phyloP scores from a whole-genome alignment of 1,140 invertebrate genomes.

The Leguminivora glycinivorella region DNA sequence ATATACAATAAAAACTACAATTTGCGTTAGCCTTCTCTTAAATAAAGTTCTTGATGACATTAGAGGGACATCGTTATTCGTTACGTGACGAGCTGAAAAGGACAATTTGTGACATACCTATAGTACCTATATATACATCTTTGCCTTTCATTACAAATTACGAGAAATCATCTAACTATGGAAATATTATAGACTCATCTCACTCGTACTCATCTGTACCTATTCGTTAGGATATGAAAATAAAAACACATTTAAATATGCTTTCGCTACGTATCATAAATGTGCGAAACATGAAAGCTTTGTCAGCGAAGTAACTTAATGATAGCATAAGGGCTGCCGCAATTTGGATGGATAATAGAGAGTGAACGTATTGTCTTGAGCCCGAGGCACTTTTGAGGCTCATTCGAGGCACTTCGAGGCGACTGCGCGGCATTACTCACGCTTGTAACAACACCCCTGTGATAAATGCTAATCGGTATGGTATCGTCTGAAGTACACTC shows the following conservation, averaged over 20 bases:
- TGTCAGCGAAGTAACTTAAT: constrained; percentile 44
- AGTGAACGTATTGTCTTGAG: constrained; percentile 43
- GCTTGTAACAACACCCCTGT: not conserved
- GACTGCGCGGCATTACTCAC: constrained; percentile 18
- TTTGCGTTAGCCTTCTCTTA: no score
- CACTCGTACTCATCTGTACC: no score
- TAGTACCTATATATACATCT: no score
- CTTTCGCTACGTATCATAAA: not conserved
- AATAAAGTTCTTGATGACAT: no score
- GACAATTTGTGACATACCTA: no score
- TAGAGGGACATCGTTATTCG: no score
- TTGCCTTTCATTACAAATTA: no score
- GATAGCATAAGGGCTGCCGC: constrained; percentile 45
- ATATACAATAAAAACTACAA: no score
- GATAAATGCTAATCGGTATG: constrained; percentile 14
- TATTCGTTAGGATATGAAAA: not conserved
- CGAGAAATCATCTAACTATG: no score
- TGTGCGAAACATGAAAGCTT: constrained; percentile 39
- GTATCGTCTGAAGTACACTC: constrained; percentile 17
- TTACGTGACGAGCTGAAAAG: no score
- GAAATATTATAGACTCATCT: no score
- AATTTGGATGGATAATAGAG: constrained; percentile 47
- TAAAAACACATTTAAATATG: not conserved
- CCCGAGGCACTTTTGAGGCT: constrained; percentile 16
- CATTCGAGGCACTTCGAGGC: not conserved